Percentiles rank a stretch among this genome's conserved stretches.
Evolutionary conservation across 2,888 invertebrate species (phyloP).

Genomic region (Hipparchia sbordonii): DNA sequence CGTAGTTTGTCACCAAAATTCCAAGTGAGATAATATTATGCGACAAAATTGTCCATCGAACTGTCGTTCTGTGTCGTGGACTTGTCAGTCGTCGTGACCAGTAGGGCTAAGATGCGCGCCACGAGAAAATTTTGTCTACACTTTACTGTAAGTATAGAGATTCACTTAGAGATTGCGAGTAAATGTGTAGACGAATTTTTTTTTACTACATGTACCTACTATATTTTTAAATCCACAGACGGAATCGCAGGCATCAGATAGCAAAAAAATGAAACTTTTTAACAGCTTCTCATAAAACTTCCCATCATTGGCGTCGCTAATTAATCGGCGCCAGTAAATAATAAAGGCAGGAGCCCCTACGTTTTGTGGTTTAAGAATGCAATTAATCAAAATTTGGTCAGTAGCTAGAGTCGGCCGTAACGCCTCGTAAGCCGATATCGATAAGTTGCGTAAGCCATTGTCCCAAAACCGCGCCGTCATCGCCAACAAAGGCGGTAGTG

Average conservation of each 20-base stretch:
- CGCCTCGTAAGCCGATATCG: constrained; percentile 82
- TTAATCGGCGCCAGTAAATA: constrained; percentile 74
- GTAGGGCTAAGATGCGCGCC: no score
- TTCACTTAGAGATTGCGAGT: no score
- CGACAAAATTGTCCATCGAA: no score
- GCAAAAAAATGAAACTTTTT: constrained; percentile 52
- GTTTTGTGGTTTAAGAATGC: constrained; percentile 69
- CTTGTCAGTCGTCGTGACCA: no score
- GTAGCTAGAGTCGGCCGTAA: constrained; percentile 77
- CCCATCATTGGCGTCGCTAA: constrained; percentile 45
- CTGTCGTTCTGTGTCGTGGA: no score
- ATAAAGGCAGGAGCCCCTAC: constrained; percentile 56
- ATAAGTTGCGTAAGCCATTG: constrained; percentile 82
- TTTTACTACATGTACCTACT: no score
- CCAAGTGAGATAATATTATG: no score
- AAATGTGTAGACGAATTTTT: no score
- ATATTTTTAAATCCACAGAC: background rate
- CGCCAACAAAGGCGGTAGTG: constrained; percentile 79
- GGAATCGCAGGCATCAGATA: no score
- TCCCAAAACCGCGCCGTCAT: constrained; percentile 74
- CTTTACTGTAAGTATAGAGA: no score
- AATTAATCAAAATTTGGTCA: constrained; percentile 82
- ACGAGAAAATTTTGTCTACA: no score
- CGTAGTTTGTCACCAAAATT: no score
- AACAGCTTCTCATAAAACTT: constrained; percentile 62